phyloP scores from a whole-genome alignment of 2,113 vertebrate species.

The Anoura caudifer region DNA sequence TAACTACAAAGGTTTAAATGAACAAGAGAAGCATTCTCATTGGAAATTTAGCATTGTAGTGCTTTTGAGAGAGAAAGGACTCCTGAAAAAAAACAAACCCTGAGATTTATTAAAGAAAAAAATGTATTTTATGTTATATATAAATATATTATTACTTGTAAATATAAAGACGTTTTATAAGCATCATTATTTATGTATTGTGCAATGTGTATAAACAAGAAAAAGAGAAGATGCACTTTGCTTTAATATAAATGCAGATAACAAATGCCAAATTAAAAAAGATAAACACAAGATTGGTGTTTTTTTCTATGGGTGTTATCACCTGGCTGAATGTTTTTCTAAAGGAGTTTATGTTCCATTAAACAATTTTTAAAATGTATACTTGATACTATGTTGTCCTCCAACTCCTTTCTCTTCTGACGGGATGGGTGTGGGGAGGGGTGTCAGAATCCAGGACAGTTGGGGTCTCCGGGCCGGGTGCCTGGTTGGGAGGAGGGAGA shows the following conservation, averaged over 20 bases:
- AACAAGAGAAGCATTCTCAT: slow-evolving; percentile 86
- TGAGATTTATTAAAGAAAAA: slow-evolving; percentile 96
- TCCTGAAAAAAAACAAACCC: slow-evolving; percentile 82
- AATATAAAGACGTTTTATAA: slow-evolving; percentile 99
- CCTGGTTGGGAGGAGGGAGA: background rate
- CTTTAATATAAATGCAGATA: slow-evolving; percentile 99
- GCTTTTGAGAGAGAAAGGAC: slow-evolving; percentile 85
- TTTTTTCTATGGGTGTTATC: slow-evolving; percentile 81
- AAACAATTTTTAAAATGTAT: slow-evolving; percentile 82
- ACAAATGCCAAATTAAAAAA: slow-evolving; percentile 98
- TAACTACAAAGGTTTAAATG: slow-evolving; percentile 88
- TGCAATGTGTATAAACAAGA: slow-evolving; percentile 99
- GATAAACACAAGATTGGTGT: slow-evolving; percentile 80
- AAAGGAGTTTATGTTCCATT: slow-evolving; percentile 85
- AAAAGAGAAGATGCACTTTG: slow-evolving; percentile 99
- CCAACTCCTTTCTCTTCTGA: slow-evolving; percentile 56
- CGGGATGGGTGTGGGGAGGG: background rate
- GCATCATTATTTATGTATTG: slow-evolving; percentile 99
- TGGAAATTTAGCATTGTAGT: slow-evolving; percentile 86
- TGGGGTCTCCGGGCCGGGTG: background rate
- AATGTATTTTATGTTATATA: slow-evolving; percentile 99
- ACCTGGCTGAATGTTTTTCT: slow-evolving; percentile 84
- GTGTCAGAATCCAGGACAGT: background rate
- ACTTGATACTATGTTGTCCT: slow-evolving; percentile 72
- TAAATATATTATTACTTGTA: slow-evolving; percentile 99